Evolutionary conservation across 1,140 invertebrate genomes (phyloP), one percentile per base, ranked within the genome.

Genomic region (Rhagoletis pomonella): DNA sequence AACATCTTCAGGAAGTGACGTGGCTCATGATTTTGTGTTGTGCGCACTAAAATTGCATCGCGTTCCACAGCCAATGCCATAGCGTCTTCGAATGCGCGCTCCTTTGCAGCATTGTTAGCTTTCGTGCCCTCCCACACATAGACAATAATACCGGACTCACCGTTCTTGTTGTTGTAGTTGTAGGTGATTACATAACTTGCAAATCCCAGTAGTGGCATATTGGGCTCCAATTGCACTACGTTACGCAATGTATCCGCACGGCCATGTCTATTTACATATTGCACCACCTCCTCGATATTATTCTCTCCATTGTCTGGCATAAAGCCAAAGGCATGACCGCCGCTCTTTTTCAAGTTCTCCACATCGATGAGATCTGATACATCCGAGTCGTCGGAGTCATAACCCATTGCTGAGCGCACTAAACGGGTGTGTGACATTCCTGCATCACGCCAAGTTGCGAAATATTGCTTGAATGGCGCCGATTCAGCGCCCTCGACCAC

Each of bases 101-200:
- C 88, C 64, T 89, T 90, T 3, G 89, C 89, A 0, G 87, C 89
- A 4, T 58, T 67, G 1, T 60, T 89, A 0, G 91, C 89, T 60
- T 91, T 92, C n/a, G 88, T 77, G 42, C 91, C 91, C 29, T 92
- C 89, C 97, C 97, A 97, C 88, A 95, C 95, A 89, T 97, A 97
- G 7, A 97, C 93, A 65, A 97, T 95, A 89, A 94, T 94, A 3
- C 94, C 91, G 2, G 93, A 93, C 3, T 94, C 93, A 0, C 93
- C 94, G 50, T 93, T 90, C 7, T 93, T 93, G 14, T 94, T 92
- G 9, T 94, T 92, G 88, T 96, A 97, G 47, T 95, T 95, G 90
- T 97, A 97, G 88, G 95, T 95, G 42, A 97, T 93, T 6, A 97
- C 95, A 88, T 97, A 98, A 0, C 96, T 96, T 88, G 97, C 97